phyloP scores from a whole-genome alignment of 1,140 invertebrate genomes.

The Carposina sasakii region DNA sequence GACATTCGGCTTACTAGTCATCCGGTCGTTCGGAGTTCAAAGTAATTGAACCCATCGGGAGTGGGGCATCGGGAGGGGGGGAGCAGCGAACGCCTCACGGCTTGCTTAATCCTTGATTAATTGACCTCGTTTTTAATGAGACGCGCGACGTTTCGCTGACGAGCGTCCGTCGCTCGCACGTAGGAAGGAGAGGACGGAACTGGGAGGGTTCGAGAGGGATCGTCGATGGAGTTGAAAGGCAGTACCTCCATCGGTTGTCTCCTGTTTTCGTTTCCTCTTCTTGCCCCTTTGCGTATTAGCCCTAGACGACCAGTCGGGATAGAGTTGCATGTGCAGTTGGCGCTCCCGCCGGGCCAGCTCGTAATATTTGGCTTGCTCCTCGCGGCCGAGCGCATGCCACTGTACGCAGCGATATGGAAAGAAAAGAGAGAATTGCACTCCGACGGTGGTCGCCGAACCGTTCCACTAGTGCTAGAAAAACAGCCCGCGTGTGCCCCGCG shows the following conservation, averaged over 20 bases:
- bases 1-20: slow-evolving; percentile 45
- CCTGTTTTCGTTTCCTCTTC: slow-evolving; percentile 99
- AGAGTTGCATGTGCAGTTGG: slow-evolving; percentile 98
- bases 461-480: slow-evolving; percentile 74
- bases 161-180: background rate
- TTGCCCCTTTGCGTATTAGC: slow-evolving; percentile 97
- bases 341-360: slow-evolving; percentile 98
- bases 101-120: slow-evolving; percentile 56
- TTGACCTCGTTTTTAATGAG: slow-evolving; percentile 63
- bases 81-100: slow-evolving; percentile 49
- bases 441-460: slow-evolving; percentile 58
- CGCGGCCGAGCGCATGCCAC: slow-evolving; percentile 99
- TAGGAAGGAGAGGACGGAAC: slow-evolving; percentile 13
- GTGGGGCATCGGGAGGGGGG: slow-evolving; percentile 26
- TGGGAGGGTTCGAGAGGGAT: slow-evolving; percentile 5
- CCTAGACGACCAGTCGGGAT: slow-evolving; percentile 99
- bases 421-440: slow-evolving; percentile 71
- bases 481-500: slow-evolving; percentile 60
- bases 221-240: slow-evolving; percentile 61
- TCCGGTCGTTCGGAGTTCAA: slow-evolving; percentile 40
- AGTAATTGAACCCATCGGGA: slow-evolving; percentile 53
- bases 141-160: too few species aligned
- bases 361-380: slow-evolving; percentile 99
- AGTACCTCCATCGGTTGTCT: slow-evolving; percentile 96
- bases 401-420: slow-evolving; percentile 75